Conservation (phyloP, 2,797 vertebrate genomes). For the Spinus olivaceus region DNA sequence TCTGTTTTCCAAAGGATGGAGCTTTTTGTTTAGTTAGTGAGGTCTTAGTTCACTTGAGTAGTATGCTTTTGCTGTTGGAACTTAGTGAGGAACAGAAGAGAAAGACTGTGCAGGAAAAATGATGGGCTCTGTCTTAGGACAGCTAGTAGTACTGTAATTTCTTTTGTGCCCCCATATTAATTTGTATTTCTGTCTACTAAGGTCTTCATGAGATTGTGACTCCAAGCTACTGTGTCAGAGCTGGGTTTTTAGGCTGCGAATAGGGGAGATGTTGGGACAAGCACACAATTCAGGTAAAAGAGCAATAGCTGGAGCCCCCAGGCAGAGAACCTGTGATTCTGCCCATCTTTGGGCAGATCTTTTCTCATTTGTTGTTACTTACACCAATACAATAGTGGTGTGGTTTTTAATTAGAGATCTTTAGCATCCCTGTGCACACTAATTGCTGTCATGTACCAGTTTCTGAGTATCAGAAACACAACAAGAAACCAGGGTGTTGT, state of each 20-base stretch:
- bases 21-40: conserved; percentile 69
- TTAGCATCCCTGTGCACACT: not conserved
- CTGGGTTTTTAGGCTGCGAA: not conserved
- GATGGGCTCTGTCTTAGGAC: not conserved
- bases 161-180: not conserved
- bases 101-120: not conserved
- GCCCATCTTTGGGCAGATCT: not conserved
- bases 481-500: not conserved
- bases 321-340: not conserved
- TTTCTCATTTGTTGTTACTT: not conserved
- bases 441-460: not conserved
- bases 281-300: not conserved
- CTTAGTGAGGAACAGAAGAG: not conserved
- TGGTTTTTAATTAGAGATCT: not conserved
- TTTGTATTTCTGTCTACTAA: not conserved
- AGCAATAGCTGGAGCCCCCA: not conserved
- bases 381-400: not conserved
- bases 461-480: not conserved
- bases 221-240: not conserved
- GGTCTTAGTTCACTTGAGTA: conserved; percentile 22
- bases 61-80: not conserved
- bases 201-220: not conserved
- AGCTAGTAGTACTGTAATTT: not conserved
- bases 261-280: not conserved
- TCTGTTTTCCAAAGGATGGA: conserved; percentile 63